Conservation (phyloP, 2,888 invertebrate genomes). For the Ectropis crepuscularia region DNA sequence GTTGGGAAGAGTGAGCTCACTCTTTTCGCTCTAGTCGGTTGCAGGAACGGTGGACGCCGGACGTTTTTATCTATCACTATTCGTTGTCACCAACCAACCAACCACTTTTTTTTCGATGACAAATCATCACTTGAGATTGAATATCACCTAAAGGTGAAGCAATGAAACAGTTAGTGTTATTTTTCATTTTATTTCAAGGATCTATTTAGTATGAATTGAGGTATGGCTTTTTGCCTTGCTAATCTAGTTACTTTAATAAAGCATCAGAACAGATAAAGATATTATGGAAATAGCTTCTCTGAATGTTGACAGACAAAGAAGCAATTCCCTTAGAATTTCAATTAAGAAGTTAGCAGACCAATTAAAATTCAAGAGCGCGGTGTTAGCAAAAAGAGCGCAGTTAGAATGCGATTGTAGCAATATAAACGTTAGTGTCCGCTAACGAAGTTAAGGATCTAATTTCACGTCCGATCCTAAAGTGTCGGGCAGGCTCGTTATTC, state of each 20-base stretch:
- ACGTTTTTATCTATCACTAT: too few species aligned
- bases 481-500: constrained; percentile 46
- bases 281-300: constrained; percentile 55
- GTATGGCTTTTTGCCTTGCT: not conserved
- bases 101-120: too few species aligned
- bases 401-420: constrained; percentile 58
- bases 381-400: constrained; percentile 53
- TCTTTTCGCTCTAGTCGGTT: too few species aligned
- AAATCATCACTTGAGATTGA: not conserved
- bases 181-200: too few species aligned
- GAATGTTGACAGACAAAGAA: constrained; percentile 64
- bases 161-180: not conserved
- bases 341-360: constrained; percentile 66
- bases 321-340: constrained; percentile 53
- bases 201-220: too few species aligned
- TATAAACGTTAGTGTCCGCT: constrained; percentile 54
- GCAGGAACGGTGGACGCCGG: too few species aligned
- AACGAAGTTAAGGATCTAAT: constrained; percentile 52
- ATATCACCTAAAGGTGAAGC: not conserved
- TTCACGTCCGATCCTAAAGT: constrained; percentile 40
- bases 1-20: too few species aligned
- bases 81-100: too few species aligned
- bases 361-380: constrained; percentile 65
- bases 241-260: constrained; percentile 10
- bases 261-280: constrained; percentile 19